Base-by-base conservation (phyloP, 2,113 vertebrate genomes). In the Atractosteus spatula region DNA sequence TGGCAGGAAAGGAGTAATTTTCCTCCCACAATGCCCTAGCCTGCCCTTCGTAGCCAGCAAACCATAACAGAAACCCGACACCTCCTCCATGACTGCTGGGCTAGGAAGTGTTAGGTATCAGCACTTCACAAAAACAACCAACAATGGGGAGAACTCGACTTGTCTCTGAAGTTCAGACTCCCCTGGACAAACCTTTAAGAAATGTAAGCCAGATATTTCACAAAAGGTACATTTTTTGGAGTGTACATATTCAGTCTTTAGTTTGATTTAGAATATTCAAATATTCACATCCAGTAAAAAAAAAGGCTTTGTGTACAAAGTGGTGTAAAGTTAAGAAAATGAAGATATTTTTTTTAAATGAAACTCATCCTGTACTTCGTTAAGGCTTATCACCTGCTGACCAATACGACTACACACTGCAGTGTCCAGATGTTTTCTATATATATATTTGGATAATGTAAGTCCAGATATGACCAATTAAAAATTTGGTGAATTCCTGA, bases 71-170 rank as follows among this genome's bases (percentile, higher is more conserved):
- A 79, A 84, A 88, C 79, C 79, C 68, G 78, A 84, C 57, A 73
- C 66, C 56, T 74, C 67, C 51, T 67, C 14, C 51, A 73, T 69
- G 45, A 8, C 41, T 61, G 73, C 66, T 68, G 68, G 13, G 56
- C n/a, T 63, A 47, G 1, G 13, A 47, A 71, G 86, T 85, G 79
- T 88, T 84, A 81, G 78, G 82, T 86, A 76, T 83, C 82, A 45
- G 69, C 66, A 14, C 55, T 14, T 3, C 66, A 54, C 68, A 69
- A 74, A 62, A 74, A 74, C 71, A 79, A 74, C 76, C 72, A 69
- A 62, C 65, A 68, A 47, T 66, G 17, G 71, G 10, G 54, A 16
- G 8, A 14, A 4, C 8, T 47, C 29, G 12, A 43, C 68, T 57
- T 13, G 16, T 42, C 3, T 10, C 69, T 62, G 69, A 42, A 43